Percentiles rank a stretch among this genome's conserved stretches.
These are phyloP conservation scores for Petroica traversi DNA, from an alignment of 2,113 vertebrate species.

Conservation along the genomic window DNA sequence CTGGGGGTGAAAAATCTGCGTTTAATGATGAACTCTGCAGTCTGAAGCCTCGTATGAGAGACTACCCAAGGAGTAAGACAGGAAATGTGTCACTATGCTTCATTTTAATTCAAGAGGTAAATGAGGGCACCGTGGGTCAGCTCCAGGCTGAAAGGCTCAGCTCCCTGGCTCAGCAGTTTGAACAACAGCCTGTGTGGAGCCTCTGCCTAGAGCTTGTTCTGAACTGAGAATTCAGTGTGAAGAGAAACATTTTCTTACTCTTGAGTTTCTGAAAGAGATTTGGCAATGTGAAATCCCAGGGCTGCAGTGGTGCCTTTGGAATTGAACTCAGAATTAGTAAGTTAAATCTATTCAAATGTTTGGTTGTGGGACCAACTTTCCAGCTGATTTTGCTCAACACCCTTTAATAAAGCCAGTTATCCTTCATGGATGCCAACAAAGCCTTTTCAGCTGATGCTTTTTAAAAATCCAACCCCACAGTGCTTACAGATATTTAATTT, in stretches of 20 bases:
- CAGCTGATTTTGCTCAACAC: background rate
- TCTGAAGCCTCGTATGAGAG: background rate
- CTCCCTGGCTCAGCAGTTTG: background rate
- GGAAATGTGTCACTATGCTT: background rate
- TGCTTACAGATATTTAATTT: background rate
- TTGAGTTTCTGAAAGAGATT: background rate
- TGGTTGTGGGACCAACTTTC: background rate
- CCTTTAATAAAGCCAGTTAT: background rate
- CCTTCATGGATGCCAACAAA: background rate
- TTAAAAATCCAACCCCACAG: background rate
- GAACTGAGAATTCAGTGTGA: background rate
- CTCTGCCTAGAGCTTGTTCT: background rate
- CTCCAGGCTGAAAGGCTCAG: background rate
- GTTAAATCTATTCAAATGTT: background rate
- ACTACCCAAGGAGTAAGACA: background rate
- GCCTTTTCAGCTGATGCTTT: background rate
- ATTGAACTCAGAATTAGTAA: background rate
- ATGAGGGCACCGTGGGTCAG: background rate
- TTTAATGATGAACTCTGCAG: conserved; percentile 34
- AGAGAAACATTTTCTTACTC: background rate
- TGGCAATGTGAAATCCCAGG: background rate
- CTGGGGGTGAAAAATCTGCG: background rate
- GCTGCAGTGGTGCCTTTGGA: background rate
- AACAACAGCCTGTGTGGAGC: background rate
- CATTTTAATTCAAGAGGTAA: background rate